Base-by-base conservation (phyloP, 2,797 vertebrate genomes). In the Channallabes apus region DNA sequence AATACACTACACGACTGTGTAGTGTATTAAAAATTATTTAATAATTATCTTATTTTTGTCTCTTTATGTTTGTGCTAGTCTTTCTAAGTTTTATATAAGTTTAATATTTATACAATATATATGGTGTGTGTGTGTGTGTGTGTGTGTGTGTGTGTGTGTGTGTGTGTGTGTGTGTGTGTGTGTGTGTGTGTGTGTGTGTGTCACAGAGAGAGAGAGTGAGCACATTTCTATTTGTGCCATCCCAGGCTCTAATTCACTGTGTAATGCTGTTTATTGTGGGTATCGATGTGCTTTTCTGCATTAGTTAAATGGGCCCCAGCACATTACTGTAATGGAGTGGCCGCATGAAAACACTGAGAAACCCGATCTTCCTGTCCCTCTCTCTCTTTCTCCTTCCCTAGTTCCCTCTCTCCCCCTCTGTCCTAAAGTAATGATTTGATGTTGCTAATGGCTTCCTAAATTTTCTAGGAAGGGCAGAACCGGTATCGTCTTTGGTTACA, bases 401-500 rank as follows among this genome's bases (percentile, higher is more conserved):
- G 78, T 85, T 85, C 87, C 87, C 68, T 84, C 82, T 85, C 82
- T 17, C 84, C 85, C 89, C 86, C 84, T 88, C 90, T 92, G 90
- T 92, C 91, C 92, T 87, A 88, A 89, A 92, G 95, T 97, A 96
- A 96, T 96, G 96, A 97, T 97, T 97, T 97, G 96, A 96, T 97
- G 96, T 95, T 95, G 93, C 96, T 98, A 97, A 98, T 97, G 97
- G 96, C 95, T 97, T 97, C 96, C 96, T 97, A 96, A 96, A 96
- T 97, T 96, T 96, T 96, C 95, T 95, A 95, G 95, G 95, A 93
- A 95, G 92, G 92, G 92, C 92, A 93, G 95, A 96, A 95, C 95
- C 92, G 90, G 94, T 89, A 91, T 92, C 92, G 94, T 96, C 96
- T 97, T 94, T 92, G 94, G 94, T 98, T 97, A 96, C 97, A 95